Percentiles rank a stretch among this genome's conserved stretches.
Evolutionary conservation across 2,113 vertebrate species (phyloP).

Genomic region (Microcebus jonahi): DNA sequence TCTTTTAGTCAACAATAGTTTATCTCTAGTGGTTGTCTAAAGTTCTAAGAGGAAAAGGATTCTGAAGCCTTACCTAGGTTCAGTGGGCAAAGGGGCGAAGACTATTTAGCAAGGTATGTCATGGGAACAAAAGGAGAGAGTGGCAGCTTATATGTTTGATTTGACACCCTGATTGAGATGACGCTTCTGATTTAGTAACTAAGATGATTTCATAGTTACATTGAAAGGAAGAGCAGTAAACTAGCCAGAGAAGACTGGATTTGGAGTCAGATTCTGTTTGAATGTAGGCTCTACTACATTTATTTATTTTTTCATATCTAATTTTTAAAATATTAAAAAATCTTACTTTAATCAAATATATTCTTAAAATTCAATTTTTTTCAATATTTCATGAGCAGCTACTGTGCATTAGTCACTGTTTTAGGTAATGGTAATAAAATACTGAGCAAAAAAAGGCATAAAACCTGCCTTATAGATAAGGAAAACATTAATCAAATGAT

Average conservation of each 20-base stretch:
- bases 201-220: not conserved
- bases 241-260: not conserved
- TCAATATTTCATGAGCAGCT: not conserved
- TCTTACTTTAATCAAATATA: not conserved
- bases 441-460: not conserved
- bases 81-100: not conserved
- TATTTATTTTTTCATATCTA: not conserved
- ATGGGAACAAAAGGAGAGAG: not conserved
- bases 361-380: not conserved
- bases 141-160: rapidly evolving
- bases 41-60: not conserved
- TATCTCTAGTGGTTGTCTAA: not conserved
- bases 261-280: not conserved
- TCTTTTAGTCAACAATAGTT: not conserved
- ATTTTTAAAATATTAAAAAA: not conserved
- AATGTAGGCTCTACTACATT: not conserved
- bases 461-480: not conserved
- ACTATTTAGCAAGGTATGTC: not conserved
- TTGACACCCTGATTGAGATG: not conserved
- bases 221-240: not conserved
- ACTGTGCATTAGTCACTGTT: not conserved
- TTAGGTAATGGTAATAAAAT: not conserved
- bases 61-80: not conserved
- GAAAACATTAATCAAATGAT: not conserved
- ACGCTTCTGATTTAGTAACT: not conserved